Evolutionary conservation across 1,140 invertebrate genomes (phyloP).

Genomic region (Eupeodes corollae): DNA sequence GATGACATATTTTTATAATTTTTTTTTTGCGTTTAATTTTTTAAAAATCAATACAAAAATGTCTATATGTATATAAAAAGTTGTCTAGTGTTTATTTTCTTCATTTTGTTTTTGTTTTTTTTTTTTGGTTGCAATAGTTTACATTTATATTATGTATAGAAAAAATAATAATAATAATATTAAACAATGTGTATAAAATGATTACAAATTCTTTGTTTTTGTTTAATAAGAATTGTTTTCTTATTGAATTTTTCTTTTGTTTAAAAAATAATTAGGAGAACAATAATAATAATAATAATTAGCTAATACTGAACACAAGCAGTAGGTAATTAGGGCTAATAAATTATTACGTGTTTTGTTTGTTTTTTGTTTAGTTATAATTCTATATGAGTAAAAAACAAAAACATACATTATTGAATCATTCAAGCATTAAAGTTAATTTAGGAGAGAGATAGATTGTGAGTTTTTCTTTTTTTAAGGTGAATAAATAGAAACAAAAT

Average conservation of each 20-base stretch:
- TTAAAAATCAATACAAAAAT: conserved; percentile 16
- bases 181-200: conserved; percentile 4
- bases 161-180: conserved; percentile 15
- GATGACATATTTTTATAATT: conserved; percentile 4
- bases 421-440: too few species aligned
- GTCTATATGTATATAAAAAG: conserved; percentile 8
- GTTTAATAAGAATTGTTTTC: not conserved
- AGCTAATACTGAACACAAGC: conserved; percentile 7
- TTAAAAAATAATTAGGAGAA: not conserved
- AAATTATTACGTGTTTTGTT: conserved; percentile 11
- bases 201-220: not conserved
- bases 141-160: conserved; percentile 10
- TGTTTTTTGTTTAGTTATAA: too few species aligned
- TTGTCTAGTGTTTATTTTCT: not conserved
- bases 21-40: conserved; percentile 6
- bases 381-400: too few species aligned
- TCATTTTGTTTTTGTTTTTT: not conserved
- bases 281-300: conserved; percentile 15
- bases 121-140: conserved; percentile 11
- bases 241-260: not conserved
- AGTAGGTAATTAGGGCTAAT: conserved; percentile 9
- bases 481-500: too few species aligned
- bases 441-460: too few species aligned
- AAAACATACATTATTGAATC: too few species aligned
- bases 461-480: too few species aligned